phyloP scores from a whole-genome alignment of 2,113 vertebrate species.

The Phyllostomus discolor region DNA sequence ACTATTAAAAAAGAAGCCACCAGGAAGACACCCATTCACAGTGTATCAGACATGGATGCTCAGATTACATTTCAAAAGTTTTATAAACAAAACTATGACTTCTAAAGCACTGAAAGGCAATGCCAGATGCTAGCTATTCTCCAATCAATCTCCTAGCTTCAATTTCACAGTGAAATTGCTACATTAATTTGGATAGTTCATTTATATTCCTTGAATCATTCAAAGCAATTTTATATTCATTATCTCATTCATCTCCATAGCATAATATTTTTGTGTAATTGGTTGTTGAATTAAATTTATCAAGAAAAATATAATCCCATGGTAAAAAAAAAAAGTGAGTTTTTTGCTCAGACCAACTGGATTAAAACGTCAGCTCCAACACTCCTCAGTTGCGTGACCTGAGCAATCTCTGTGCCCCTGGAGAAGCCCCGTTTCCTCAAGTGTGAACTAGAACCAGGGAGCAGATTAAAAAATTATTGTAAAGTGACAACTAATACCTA shows the following conservation, averaged over 20 bases:
- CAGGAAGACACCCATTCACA: background rate
- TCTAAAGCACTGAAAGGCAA: background rate
- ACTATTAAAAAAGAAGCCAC: background rate
- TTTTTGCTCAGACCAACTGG: background rate
- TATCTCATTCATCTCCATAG: conserved; percentile 3
- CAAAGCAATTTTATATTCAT: background rate
- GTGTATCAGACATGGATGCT: background rate
- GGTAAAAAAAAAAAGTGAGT: background rate
- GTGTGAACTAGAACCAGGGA: background rate
- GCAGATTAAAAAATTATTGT: background rate
- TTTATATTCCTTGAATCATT: background rate
- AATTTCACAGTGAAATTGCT: conserved; percentile 31
- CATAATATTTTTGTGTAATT: background rate
- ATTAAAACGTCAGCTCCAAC: background rate
- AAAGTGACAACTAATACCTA: background rate
- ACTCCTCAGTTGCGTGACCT: background rate
- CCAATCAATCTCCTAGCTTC: background rate
- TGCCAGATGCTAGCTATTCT: background rate
- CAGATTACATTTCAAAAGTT: background rate
- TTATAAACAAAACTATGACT: background rate
- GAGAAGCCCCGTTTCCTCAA: background rate
- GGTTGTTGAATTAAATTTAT: conserved; percentile 17
- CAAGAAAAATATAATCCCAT: conserved; percentile 11
- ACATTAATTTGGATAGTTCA: background rate
- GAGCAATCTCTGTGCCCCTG: background rate